Evolutionary conservation across 2,888 invertebrate species (phyloP), one percentile per base, ranked within the genome.

Genomic region (Chrysomela aeneicollis): DNA sequence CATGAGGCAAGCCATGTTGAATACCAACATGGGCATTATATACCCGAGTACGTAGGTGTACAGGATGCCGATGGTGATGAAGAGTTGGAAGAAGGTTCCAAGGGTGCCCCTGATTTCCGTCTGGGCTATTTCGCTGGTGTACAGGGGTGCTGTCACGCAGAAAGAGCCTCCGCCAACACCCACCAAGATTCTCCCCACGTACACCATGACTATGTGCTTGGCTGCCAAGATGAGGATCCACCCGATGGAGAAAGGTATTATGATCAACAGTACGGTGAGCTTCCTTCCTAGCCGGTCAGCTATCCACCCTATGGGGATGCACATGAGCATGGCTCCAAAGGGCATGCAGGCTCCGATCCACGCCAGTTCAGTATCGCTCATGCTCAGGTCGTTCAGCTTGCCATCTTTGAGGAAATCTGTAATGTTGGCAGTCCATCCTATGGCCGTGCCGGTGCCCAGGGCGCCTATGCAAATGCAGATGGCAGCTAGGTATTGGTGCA

Each of bases 61-160:
- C 0, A 95, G 85, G 62, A 96, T 95, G 71, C 97, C 97, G n/a
- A 90, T 82, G 0, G 93, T 92, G 63, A 95, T 85, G 86, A 93
- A 90, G 46, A 97, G 82, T 79, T 97, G 96, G 78, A 94, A 94
- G 77, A 90, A 93, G 47, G 93, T 73, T 10, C 95, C 96, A 0
- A 97, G 83, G 0, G 90, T 88, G 0, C 97, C 97, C 63, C 97
- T 86, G 73, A 94, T 90, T 19, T 90, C 88, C 69, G 90, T 91
- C 72, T 95, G 90, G 0, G 95, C 89, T 54, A 94, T 94, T 84
- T 97, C 97, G 42, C 90, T 91, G 1, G 91, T 92, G 78, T 94
- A 94, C 69, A 94, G 87, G 0, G 96, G 95, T 0, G 91, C 92
- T 0, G 91, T 89, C 12, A 94, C 89, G 73, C 92, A 93, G 76